Evolutionary conservation across 2,888 invertebrate genomes (phyloP).

Genomic region (Ptychoptera contaminata): DNA sequence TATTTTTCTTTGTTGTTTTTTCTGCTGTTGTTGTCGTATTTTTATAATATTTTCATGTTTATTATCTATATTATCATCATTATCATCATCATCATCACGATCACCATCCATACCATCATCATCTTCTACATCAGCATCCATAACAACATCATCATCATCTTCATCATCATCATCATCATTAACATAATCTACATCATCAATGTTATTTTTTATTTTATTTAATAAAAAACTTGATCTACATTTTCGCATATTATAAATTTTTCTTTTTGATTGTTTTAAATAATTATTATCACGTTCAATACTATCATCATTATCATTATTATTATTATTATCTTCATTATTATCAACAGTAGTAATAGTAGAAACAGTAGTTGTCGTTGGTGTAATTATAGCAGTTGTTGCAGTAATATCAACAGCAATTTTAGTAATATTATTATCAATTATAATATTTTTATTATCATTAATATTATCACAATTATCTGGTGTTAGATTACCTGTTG

Average conservation of each 20-base stretch:
- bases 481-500: too few species aligned
- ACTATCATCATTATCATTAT: background rate
- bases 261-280: too few species aligned
- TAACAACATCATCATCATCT: conserved; percentile 3
- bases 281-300: too few species aligned
- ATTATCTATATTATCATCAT: background rate
- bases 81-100: background rate
- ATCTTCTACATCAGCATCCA: conserved; percentile 6
- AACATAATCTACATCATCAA: conserved; percentile 3
- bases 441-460: too few species aligned
- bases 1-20: too few species aligned
- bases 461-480: too few species aligned
- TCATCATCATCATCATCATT: conserved; percentile 5
- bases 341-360: conserved; percentile 1
- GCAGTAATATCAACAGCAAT: too few species aligned
- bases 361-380: background rate
- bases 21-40: too few species aligned
- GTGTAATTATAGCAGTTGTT: background rate
- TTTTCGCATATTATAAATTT: too few species aligned
- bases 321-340: background rate
- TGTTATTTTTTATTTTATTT: background rate
- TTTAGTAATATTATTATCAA: too few species aligned
- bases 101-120: conserved; percentile 3
- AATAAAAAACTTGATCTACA: too few species aligned
- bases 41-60: too few species aligned